A percentile compares a stretch with the other conserved stretches of the same genome.
Conservation (phyloP, 2,797 vertebrate species). For the Chiloscyllium punctatum region DNA sequence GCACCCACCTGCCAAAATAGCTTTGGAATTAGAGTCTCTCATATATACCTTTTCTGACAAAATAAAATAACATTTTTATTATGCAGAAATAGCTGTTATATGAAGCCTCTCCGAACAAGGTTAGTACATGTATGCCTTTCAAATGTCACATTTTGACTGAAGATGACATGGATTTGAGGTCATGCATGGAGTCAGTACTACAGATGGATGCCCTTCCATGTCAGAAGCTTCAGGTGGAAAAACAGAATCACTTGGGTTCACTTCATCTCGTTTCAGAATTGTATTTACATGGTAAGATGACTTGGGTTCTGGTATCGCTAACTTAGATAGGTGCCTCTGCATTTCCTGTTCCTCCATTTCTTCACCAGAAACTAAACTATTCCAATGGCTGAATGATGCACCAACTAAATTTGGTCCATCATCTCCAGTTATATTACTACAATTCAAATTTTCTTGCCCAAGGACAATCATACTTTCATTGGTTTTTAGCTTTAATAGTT, state of each 20-base stretch:
- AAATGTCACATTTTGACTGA: slow-evolving; percentile 57
- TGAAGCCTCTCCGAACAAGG: not conserved
- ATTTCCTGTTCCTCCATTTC: slow-evolving; percentile 69
- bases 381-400: slow-evolving; percentile 41
- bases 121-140: slow-evolving; percentile 38
- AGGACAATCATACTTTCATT: not conserved
- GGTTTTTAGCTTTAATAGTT: not conserved
- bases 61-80: slow-evolving; percentile 24
- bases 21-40: slow-evolving; percentile 20
- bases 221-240: slow-evolving; percentile 40
- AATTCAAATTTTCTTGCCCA: not conserved
- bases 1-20: not conserved
- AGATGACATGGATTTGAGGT: slow-evolving; percentile 48
- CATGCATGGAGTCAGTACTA: slow-evolving; percentile 51
- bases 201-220: slow-evolving; percentile 48
- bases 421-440: not conserved
- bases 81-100: not conserved
- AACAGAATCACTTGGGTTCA: slow-evolving; percentile 23
- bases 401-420: slow-evolving; percentile 40
- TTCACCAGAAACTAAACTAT: slow-evolving; percentile 52
- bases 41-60: not conserved
- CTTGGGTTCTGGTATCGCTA: slow-evolving; percentile 41
- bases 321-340: slow-evolving; percentile 46
- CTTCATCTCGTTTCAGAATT: slow-evolving; percentile 38
- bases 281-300: slow-evolving; percentile 45